These are phyloP conservation scores for Carcharodon carcharias DNA, from an alignment of 2,797 vertebrate genomes.

Conservation along the genomic window DNA sequence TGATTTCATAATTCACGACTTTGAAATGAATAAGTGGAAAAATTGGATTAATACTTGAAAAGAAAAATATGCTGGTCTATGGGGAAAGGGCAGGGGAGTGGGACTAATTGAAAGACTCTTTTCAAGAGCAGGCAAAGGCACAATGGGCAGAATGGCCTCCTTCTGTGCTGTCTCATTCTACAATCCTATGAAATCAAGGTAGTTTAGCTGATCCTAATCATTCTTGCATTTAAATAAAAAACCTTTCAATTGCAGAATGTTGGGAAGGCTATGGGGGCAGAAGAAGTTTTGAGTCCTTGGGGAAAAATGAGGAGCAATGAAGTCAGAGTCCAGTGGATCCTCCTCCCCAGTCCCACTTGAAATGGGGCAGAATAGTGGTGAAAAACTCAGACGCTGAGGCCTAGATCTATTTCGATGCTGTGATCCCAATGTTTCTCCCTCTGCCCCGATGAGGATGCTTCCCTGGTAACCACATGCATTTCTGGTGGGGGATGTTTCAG, in stretches of 20 bases:
- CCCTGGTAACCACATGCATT: neutral
- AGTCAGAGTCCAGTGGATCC: neutral
- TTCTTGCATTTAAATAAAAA: neutral
- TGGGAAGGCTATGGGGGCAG: neutral
- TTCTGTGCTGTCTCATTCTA: neutral
- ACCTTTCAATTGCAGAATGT: neutral
- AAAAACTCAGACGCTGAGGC: neutral
- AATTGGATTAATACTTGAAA: neutral
- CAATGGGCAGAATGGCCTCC: neutral
- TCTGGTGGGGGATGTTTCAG: neutral
- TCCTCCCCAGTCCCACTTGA: neutral
- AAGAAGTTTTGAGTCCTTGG: neutral
- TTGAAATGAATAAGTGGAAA: neutral
- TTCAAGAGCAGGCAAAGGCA: neutral
- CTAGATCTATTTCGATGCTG: neutral
- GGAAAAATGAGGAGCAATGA: neutral
- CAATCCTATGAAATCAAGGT: neutral
- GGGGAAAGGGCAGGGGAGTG: neutral
- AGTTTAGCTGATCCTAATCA: neutral
- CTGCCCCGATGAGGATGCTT: neutral
- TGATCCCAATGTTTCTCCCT: neutral
- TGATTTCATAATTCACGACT: neutral
- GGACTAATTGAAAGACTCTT: neutral
- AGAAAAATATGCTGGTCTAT: neutral
- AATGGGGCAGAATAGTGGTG: neutral